These are phyloP conservation scores for Drosophila pachea DNA, from an alignment of 1,140 invertebrate species.

Conservation along the genomic window DNA sequence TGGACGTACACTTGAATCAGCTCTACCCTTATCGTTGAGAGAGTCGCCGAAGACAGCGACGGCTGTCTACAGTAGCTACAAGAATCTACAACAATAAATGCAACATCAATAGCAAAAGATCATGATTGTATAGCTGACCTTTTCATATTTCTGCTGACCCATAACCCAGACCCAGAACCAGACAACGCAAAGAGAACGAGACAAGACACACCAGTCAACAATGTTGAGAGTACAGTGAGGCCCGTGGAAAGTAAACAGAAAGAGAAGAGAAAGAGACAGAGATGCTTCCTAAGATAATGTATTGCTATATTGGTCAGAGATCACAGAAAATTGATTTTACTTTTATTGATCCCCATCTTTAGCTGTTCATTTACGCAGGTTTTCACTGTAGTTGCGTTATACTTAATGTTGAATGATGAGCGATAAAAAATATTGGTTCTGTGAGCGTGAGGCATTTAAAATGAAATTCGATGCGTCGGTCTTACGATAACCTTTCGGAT, in stretches of 20 bases:
- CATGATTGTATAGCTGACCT: conserved; percentile 59
- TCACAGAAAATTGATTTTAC: neutral
- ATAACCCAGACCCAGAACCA: conserved; percentile 27
- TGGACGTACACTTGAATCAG: conserved; percentile 25
- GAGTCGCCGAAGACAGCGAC: conserved; percentile 11
- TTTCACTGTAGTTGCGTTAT: conserved; percentile 25
- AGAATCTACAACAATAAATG: conserved; percentile 5
- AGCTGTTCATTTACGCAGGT: conserved; percentile 1
- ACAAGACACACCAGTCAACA: conserved; percentile 6
- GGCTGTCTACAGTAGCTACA: conserved; percentile 28
- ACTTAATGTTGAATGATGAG: conserved; percentile 14
- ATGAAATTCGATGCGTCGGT: conserved; percentile 56
- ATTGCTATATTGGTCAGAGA: neutral
- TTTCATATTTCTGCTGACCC: conserved; percentile 64
- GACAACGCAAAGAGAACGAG: conserved; percentile 4
- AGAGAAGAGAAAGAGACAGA: neutral
- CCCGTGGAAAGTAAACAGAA: neutral
- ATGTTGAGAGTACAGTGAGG: conserved; percentile 11
- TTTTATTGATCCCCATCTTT: neutral
- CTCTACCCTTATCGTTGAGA: conserved; percentile 31
- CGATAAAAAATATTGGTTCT: conserved; percentile 34
- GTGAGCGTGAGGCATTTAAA: conserved; percentile 41
- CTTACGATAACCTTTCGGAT: conserved; percentile 58
- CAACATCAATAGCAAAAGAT: neutral
- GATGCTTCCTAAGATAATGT: neutral